A percentile compares a stretch with the other conserved stretches of the same genome.
These are phyloP conservation scores for Ecdyonurus torrentis DNA, from an alignment of 2,888 invertebrate species.

Conservation along the genomic window DNA sequence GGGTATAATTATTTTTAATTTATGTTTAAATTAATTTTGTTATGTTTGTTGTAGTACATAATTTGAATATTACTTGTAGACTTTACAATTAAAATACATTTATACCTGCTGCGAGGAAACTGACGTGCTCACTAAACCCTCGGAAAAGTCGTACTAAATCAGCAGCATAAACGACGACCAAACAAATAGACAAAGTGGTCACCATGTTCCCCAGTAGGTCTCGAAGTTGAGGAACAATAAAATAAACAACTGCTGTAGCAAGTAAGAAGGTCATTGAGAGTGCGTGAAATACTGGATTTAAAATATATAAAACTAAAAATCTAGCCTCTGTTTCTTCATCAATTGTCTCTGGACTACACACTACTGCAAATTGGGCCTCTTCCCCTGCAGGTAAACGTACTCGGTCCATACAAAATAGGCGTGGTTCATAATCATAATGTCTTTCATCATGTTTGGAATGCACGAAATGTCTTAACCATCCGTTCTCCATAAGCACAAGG, in stretches of 20 bases:
- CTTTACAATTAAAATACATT: too few relatives aligned
- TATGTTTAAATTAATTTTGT: too few relatives aligned
- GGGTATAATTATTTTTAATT: neutral
- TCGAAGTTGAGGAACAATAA: conserved; percentile 62
- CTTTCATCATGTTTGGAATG: conserved; percentile 23
- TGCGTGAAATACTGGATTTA: conserved; percentile 52
- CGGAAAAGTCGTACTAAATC: conserved; percentile 64
- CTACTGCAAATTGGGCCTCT: conserved; percentile 48
- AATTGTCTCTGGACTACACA: conserved; percentile 47
- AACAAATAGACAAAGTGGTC: conserved; percentile 61
- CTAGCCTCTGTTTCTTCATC: neutral
- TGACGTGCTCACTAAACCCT: conserved; percentile 62
- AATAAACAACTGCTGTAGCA: conserved; percentile 59
- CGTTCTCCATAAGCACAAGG: conserved; percentile 47
- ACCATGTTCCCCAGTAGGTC: conserved; percentile 73
- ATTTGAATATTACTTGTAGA: too few relatives aligned
- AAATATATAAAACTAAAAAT: neutral
- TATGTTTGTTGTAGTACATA: too few relatives aligned
- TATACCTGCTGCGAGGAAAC: conserved; percentile 59
- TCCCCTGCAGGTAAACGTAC: conserved; percentile 36
- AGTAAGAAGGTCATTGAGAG: conserved; percentile 53
- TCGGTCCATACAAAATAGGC: conserved; percentile 70
- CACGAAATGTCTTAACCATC: conserved; percentile 55
- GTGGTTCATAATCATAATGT: conserved; percentile 52
- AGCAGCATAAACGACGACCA: conserved; percentile 59